Conservation (phyloP, 92 coral and sea anemone genomes). For the Palythoa grandis region DNA sequence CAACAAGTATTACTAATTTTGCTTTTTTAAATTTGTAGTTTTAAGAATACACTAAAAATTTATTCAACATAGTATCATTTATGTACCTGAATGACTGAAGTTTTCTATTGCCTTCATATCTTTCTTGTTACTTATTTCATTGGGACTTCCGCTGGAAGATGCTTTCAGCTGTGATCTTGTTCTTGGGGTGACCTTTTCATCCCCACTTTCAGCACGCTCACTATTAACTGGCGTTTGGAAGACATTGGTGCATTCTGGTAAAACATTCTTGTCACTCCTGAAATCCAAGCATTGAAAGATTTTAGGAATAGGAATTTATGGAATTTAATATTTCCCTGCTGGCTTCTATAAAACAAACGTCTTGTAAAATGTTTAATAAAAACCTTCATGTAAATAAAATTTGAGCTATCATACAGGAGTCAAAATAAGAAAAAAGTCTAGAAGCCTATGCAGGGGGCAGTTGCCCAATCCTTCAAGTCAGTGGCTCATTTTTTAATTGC, state of each 20-base stretch:
- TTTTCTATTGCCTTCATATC: not conserved
- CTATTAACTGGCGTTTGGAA: conserved; percentile 25
- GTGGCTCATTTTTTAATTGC: no score
- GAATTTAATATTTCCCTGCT: no score
- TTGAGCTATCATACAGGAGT: no score
- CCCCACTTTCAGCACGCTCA: not conserved
- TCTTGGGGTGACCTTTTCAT: conserved; percentile 15
- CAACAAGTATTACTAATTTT: no score
- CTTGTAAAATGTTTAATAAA: no score
- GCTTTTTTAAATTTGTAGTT: not conserved
- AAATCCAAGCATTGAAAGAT: not conserved
- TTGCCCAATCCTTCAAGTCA: no score
- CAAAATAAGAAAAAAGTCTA: no score
- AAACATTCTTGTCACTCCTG: not conserved
- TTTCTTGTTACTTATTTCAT: not conserved
- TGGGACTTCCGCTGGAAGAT: not conserved
- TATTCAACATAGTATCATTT: not conserved
- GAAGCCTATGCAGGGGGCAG: no score
- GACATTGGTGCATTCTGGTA: not conserved
- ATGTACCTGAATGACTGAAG: not conserved
- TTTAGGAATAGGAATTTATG: not conserved
- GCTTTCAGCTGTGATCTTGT: conserved; percentile 11
- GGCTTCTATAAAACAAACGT: no score
- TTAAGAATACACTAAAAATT: not conserved
- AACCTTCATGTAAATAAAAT: no score